Percentiles rank a stretch among this genome's conserved stretches.
Evolutionary conservation across 2,113 vertebrate genomes (phyloP).

Genomic region (Probosciger aterrimus): DNA sequence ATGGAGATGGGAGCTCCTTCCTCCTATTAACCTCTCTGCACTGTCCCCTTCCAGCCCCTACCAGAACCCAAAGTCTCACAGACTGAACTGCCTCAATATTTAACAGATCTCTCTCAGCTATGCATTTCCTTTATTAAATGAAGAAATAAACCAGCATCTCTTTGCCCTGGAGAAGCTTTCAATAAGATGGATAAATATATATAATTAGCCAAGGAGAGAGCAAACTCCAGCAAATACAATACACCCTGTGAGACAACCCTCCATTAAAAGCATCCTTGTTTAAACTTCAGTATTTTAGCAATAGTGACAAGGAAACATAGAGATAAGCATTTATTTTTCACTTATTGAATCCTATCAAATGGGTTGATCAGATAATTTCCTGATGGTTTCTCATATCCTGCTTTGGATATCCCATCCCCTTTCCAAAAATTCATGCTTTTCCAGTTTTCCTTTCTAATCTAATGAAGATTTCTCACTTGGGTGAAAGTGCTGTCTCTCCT

Average conservation of each 20-base stretch:
- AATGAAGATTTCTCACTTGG: background rate
- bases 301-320: slow-evolving; percentile 52
- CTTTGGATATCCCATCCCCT: background rate
- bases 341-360: slow-evolving; percentile 8
- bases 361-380: slow-evolving; percentile 14
- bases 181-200: slow-evolving; percentile 70
- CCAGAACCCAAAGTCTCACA: background rate
- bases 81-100: background rate
- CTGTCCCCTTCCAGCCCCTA: background rate
- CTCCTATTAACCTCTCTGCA: background rate
- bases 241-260: slow-evolving; percentile 70
- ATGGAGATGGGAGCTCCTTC: background rate
- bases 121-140: slow-evolving; percentile 10
- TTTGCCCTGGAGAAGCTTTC: slow-evolving; percentile 66
- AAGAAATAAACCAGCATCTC: slow-evolving; percentile 60
- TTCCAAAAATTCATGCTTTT: background rate
- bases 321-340: slow-evolving; percentile 48
- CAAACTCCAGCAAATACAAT: slow-evolving; percentile 70
- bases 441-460: background rate
- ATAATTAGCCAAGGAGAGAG: slow-evolving; percentile 70
- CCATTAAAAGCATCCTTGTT: slow-evolving; percentile 70
- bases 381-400: background rate
- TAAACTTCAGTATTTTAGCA: slow-evolving; percentile 73
- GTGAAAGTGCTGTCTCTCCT: background rate
- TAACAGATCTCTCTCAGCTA: background rate